Conservation (phyloP, 2,797 vertebrate species). For the Coracias cyanogaster region DNA sequence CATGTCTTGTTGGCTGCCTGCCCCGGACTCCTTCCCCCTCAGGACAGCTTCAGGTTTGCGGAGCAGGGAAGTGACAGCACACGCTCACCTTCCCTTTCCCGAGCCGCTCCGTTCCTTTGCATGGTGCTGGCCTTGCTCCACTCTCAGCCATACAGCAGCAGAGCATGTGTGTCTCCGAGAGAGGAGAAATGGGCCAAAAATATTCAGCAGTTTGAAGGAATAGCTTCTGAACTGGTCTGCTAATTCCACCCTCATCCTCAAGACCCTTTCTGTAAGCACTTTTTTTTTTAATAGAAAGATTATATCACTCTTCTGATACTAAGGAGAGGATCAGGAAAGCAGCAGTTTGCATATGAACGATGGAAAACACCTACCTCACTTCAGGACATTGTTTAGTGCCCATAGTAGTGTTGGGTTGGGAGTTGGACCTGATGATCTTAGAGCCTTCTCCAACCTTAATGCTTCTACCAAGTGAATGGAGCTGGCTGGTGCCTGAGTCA, state of each 20-base stretch:
- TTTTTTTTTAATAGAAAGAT: neutral
- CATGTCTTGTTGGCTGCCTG: rapidly evolving
- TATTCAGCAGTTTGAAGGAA: neutral
- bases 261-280: neutral
- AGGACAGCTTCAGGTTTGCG: rapidly evolving
- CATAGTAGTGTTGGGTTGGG: too few relatives aligned
- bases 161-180: neutral
- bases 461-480: neutral
- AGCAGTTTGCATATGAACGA: slow-evolving; percentile 26
- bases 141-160: neutral
- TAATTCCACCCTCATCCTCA: neutral
- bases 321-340: slow-evolving; percentile 8
- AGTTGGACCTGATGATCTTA: too few relatives aligned
- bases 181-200: neutral
- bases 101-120: neutral
- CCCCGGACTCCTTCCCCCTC: neutral
- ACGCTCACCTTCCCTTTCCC: neutral
- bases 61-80: neutral
- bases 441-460: too few relatives aligned
- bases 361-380: neutral
- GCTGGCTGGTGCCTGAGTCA: neutral
- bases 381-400: too few relatives aligned
- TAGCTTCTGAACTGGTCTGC: neutral
- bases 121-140: neutral
- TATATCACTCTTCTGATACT: neutral